Conservation (phyloP, 2,113 vertebrate species). For the Ophthalmolycus amberensis region DNA sequence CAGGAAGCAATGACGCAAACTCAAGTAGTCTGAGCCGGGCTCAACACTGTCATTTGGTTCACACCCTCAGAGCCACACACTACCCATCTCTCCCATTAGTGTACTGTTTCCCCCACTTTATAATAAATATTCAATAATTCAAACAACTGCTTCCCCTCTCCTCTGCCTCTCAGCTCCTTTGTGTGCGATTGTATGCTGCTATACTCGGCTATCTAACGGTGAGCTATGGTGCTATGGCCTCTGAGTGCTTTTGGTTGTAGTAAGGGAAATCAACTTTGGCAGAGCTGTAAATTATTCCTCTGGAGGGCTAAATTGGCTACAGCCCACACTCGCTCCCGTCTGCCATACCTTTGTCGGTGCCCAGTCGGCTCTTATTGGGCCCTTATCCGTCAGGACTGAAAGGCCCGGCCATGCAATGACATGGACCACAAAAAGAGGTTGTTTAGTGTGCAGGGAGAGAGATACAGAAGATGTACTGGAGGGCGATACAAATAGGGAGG, state of each 20-base stretch:
- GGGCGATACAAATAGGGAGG: constrained; percentile 25
- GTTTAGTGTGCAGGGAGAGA: constrained; percentile 33
- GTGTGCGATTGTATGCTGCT: constrained; percentile 45
- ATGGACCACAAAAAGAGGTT: constrained; percentile 62
- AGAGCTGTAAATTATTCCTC: constrained; percentile 80
- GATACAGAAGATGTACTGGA: constrained; percentile 42
- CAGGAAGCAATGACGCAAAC: not conserved
- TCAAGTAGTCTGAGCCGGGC: not conserved
- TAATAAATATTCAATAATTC: constrained; percentile 70
- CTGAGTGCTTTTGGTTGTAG: constrained; percentile 69
- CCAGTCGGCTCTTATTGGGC: constrained; percentile 65
- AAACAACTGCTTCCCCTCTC: constrained; percentile 3
- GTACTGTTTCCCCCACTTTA: constrained; percentile 32
- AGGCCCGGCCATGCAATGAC: constrained; percentile 62
- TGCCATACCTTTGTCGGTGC: constrained; percentile 64
- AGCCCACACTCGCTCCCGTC: constrained; percentile 41
- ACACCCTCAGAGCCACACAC: not conserved
- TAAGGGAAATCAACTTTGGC: constrained; percentile 77
- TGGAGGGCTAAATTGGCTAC: constrained; percentile 55
- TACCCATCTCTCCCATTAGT: constrained; percentile 23
- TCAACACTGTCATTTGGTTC: constrained; percentile 7
- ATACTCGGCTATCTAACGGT: constrained; percentile 31
- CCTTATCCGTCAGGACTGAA: constrained; percentile 73
- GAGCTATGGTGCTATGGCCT: constrained; percentile 34
- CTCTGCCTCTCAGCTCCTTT: constrained; percentile 33